Percentiles rank a stretch among this genome's conserved stretches.
Conservation (phyloP, 1,140 invertebrate genomes). For the Diplogasteroides magnus region DNA sequence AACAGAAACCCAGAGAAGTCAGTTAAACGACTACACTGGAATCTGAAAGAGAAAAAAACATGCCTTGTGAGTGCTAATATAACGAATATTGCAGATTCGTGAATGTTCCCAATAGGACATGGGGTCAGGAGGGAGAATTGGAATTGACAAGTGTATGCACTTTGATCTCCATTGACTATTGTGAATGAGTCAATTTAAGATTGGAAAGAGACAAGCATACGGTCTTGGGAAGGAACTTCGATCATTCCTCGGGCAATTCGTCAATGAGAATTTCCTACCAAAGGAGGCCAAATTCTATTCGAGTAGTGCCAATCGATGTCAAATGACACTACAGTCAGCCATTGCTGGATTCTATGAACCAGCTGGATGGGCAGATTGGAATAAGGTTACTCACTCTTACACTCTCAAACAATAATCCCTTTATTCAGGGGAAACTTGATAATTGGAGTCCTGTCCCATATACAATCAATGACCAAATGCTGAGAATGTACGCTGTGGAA, state of each 20-base stretch:
- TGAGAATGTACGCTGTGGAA: conserved; percentile 36
- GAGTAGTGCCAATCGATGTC: conserved; percentile 31
- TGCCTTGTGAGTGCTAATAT: no score
- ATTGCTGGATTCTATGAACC: conserved; percentile 18
- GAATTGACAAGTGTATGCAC: conserved; percentile 31
- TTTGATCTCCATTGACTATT: background rate
- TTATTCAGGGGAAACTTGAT: conserved; percentile 8
- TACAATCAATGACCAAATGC: conserved; percentile 36
- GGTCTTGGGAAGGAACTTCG: conserved; percentile 32
- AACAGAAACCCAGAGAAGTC: conserved; percentile 37
- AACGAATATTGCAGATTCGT: no score
- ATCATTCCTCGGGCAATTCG: conserved; percentile 25
- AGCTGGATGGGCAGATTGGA: conserved; percentile 19
- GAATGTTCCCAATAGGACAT: conserved; percentile 25
- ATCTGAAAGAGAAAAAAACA: no score
- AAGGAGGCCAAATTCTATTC: conserved; percentile 33
- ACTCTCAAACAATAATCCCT: background rate
- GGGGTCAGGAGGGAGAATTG: conserved; percentile 31
- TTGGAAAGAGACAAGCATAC: conserved; percentile 34
- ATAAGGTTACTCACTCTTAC: background rate
- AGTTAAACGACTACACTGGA: no score
- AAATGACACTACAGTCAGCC: conserved; percentile 38
- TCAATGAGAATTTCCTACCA: conserved; percentile 28
- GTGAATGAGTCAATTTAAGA: conserved; percentile 5
- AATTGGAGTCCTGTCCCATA: conserved; percentile 37